Percentiles rank a stretch among this genome's conserved stretches.
Evolutionary conservation across 2,888 invertebrate species (phyloP).

Genomic region (Arenicola marina): DNA sequence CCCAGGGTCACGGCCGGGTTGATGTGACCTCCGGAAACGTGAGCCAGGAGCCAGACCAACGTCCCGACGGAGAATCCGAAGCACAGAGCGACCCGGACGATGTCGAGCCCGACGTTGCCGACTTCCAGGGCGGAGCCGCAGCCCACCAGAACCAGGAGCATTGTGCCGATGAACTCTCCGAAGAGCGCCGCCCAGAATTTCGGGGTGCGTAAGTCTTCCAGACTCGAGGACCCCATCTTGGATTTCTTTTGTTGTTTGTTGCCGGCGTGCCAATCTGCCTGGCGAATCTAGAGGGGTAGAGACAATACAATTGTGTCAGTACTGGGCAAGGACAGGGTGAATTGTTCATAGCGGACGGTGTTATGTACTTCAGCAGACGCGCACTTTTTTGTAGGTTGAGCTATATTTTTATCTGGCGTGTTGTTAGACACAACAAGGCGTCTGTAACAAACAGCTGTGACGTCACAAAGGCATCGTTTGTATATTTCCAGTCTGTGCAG

Average conservation of each 20-base stretch:
- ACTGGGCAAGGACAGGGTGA: no score
- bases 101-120: background rate
- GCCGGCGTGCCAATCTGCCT: background rate
- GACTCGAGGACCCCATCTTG: constrained; percentile 23
- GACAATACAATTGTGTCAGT: no score
- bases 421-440: no score
- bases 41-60: constrained; percentile 80
- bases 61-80: constrained; percentile 88
- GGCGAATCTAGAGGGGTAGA: no score
- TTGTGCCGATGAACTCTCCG: constrained; percentile 87
- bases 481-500: no score
- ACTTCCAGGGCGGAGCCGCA: constrained; percentile 68
- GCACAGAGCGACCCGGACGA: constrained; percentile 77
- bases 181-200: constrained; percentile 77
- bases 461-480: no score
- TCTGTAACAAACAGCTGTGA: no score
- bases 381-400: no score
- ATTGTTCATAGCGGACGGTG: no score
- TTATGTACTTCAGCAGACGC: no score
- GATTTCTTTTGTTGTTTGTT: no score
- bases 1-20: constrained; percentile 92
- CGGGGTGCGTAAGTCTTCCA: constrained; percentile 25
- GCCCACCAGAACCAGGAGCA: constrained; percentile 83
- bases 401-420: no score
- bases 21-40: constrained; percentile 87